Evolutionary conservation across 2,888 invertebrate genomes (phyloP), one percentile per base, ranked within the genome.

Genomic region (Callimorpha dominula): DNA sequence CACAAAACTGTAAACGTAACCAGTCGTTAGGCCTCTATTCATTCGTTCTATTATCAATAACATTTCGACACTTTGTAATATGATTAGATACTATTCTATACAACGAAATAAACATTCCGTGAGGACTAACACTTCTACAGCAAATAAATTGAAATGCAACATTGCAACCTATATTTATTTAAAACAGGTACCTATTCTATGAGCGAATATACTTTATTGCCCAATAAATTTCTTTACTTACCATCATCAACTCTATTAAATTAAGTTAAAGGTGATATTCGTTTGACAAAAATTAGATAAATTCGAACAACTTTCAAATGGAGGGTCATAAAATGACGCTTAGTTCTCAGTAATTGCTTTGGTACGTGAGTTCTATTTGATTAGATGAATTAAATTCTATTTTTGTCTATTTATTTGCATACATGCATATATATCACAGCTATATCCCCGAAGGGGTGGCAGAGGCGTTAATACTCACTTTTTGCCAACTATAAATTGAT

Each of bases 261-360:
- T 40, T 0, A 70, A 9, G 3, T 66, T 81, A 82, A 72, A 63
- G 69, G 54, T 66, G 68, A 74, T 73, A 76, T 78, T 84, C 14
- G 17, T 12, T 52, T 75, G 73, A 57, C 46, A 54, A 74, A 75
- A 81, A 78, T 78, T 78, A 81, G 83, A 81, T 78, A 76, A 83
- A 81, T 82, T 81, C 81, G 73, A 75, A 64, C 66, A 82, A 82
- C 85, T 86, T 82, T 81, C 76, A 79, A 81, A 84, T 78, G 80
- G 71, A 73, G 77, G 72, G 81, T 77, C 67, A 86, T 90, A 88
- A 90, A 90, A 88, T 87, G 85, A 82, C 86, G 85, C 87, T 89
- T 85, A 83, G 83, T 81, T 84, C 73, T 75, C 83, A 81, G 85
- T 86, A 86, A 89, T 88, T 89, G 85, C 82, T 81, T 86, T 78